Conservation (phyloP, 1,140 invertebrate species). For the Procambarus virginalis region DNA sequence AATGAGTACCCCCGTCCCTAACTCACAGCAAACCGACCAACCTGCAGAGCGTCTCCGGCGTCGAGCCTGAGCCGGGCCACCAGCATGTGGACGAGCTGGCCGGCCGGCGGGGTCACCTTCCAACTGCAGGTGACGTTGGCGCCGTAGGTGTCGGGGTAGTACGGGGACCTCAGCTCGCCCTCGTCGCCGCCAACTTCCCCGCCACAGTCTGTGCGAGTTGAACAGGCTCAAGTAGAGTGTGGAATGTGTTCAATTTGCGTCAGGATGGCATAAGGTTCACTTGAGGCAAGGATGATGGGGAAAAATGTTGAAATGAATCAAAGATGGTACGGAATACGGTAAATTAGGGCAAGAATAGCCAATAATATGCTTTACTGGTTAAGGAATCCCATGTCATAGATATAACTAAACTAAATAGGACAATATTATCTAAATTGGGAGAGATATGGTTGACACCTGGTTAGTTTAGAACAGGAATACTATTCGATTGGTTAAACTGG, state of each 20-base stretch:
- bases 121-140: constrained; percentile 47
- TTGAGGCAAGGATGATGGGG: no score
- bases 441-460: no score
- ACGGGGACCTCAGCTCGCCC: constrained; percentile 51
- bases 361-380: no score
- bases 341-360: no score
- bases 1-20: neutral
- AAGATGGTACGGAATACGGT: no score
- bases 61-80: constrained; percentile 48
- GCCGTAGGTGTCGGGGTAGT: constrained; percentile 59
- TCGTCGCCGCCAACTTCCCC: neutral
- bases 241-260: no score
- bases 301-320: no score
- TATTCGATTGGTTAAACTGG: neutral
- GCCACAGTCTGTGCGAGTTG: constrained; percentile 20
- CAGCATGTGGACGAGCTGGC: constrained; percentile 38
- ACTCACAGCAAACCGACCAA: neutral
- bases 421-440: no score
- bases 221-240: no score
- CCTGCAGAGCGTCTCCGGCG: constrained; percentile 49
- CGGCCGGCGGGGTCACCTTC: constrained; percentile 30
- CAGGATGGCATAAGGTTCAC: no score
- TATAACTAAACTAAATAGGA: no score
- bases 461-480: neutral
- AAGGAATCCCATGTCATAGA: no score